A percentile compares a stretch with the other conserved stretches of the same genome.
Evolutionary conservation across 2,888 invertebrate species (phyloP).

Genomic region (Clepsis dumicolana): DNA sequence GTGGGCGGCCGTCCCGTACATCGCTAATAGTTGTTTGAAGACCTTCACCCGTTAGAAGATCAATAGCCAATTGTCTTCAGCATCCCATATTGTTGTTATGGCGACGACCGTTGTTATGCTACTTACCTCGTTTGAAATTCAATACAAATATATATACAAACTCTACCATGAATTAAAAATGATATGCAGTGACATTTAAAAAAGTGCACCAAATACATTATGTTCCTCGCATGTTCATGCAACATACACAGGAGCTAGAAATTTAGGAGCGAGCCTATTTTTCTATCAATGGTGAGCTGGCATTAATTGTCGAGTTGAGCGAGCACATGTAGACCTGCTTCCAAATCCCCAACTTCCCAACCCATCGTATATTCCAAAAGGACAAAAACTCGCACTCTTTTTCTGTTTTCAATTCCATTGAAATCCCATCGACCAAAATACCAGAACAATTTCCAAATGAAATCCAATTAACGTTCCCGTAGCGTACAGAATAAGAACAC

Average conservation of each 20-base stretch:
- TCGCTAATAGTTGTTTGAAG: slow-evolving; percentile 71
- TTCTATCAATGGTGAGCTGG: no score
- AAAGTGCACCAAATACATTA: not conserved
- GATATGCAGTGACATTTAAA: not conserved
- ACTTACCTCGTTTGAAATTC: not conserved
- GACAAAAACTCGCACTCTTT: slow-evolving; percentile 22
- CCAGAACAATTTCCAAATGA: slow-evolving; percentile 45
- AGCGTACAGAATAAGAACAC: slow-evolving; percentile 56
- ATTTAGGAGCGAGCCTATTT: no score
- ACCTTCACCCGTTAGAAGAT: slow-evolving; percentile 59
- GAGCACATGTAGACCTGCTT: not conserved
- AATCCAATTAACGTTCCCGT: slow-evolving; percentile 57
- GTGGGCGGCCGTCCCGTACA: slow-evolving; percentile 64
- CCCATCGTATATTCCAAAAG: slow-evolving; percentile 15
- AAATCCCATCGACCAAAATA: slow-evolving; percentile 42
- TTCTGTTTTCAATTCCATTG: slow-evolving; percentile 42
- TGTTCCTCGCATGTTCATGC: no score
- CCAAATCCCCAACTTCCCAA: not conserved
- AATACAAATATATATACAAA: no score
- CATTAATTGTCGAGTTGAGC: not conserved
- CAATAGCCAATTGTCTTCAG: slow-evolving; percentile 46
- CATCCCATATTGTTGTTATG: slow-evolving; percentile 32
- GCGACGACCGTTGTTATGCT: slow-evolving; percentile 14
- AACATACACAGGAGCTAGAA: no score
- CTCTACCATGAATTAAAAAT: no score